A percentile compares a stretch with the other conserved stretches of the same genome.
Conservation (phyloP, 2,113 vertebrate genomes). For the Ancistrus triradiatus region DNA sequence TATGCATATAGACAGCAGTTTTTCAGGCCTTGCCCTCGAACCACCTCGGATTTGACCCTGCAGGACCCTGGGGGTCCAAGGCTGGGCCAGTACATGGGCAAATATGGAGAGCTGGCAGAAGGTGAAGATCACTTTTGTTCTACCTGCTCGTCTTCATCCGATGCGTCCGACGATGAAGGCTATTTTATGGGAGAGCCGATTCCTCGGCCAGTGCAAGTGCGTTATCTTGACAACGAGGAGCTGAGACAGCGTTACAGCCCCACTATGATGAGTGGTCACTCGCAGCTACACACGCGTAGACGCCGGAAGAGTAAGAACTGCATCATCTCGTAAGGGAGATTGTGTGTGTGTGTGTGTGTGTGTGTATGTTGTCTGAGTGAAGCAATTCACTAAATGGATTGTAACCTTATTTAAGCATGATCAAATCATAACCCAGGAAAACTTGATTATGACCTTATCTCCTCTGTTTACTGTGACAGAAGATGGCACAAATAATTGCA, state of each 20-base stretch:
- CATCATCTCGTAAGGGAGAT: conserved; percentile 75
- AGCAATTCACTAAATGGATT: conserved; percentile 22
- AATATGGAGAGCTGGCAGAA: conserved; percentile 57
- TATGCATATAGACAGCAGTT: conserved; percentile 74
- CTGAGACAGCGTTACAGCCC: conserved; percentile 90
- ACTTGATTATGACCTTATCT: conserved; percentile 33
- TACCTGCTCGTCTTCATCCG: conserved; percentile 92
- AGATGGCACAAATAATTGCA: conserved; percentile 37
- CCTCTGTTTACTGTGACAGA: conserved; percentile 44
- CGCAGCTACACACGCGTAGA: conserved; percentile 88
- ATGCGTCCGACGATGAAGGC: conserved; percentile 89
- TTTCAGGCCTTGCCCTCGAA: conserved; percentile 85
- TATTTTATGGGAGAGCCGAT: conserved; percentile 93
- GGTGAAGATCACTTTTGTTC: conserved; percentile 91
- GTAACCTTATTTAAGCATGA: conserved; percentile 39
- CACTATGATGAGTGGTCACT: conserved; percentile 74
- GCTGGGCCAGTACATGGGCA: conserved; percentile 73
- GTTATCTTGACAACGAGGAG: conserved; percentile 88
- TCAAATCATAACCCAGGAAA: conserved; percentile 32
- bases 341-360: conserved; percentile 20
- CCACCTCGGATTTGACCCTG: conserved; percentile 91
- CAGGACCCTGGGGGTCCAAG: conserved; percentile 88
- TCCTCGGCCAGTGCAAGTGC: conserved; percentile 85
- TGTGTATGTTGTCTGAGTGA: conserved; percentile 20
- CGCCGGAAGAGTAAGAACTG: conserved; percentile 99